Base-by-base conservation (phyloP, 1,140 invertebrate genomes). In the Leptonema lineaticorne region DNA sequence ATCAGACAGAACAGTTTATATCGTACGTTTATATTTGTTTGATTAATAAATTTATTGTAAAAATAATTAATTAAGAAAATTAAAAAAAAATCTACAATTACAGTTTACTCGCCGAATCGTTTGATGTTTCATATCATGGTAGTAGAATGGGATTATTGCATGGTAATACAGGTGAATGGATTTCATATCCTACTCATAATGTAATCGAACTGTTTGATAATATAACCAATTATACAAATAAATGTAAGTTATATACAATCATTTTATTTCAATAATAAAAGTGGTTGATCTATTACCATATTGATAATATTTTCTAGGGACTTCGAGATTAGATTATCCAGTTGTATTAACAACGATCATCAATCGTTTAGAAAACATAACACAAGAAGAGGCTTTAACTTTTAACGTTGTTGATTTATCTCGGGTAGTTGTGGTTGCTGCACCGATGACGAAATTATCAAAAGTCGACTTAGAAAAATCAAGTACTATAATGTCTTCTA, bases 71-170 rank as follows among this genome's bases (percentile, higher is more conserved):
- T n/a, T n/a, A n/a, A n/a, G n/a, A n/a, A n/a, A n/a, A n/a, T n/a
- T n/a, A n/a, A n/a, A n/a, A n/a, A n/a, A n/a, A n/a, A n/a, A n/a
- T n/a, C 50, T 66, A 27, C 75, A 68, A 74, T 72, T 69, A 68
- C 64, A 84, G 82, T n/a, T 71, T 75, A 29, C 58, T 84, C 20
- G 64, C 79, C 45, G 78, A 83, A 69, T 77, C 79, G 24, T 71
- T 85, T 7, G 82, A 87, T 69, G 76, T 87, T 18, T 85, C 85
- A 18, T 72, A 78, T 33, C 82, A 83, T 53, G 82, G 85, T 0
- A 86, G 85, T 58, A 81, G 78, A 50, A 76, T 88, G 59, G 83
- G 80, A 3, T 75, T 88, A 50, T 74, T 88, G 18, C 83, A 87
- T 65, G 84, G 86, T 14, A 81, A 80, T 74, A 84, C 80, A 1